Evolutionary conservation across 2,113 vertebrate species (phyloP), one percentile per base, ranked within the genome.

Genomic region (Eonycteris spelaea): DNA sequence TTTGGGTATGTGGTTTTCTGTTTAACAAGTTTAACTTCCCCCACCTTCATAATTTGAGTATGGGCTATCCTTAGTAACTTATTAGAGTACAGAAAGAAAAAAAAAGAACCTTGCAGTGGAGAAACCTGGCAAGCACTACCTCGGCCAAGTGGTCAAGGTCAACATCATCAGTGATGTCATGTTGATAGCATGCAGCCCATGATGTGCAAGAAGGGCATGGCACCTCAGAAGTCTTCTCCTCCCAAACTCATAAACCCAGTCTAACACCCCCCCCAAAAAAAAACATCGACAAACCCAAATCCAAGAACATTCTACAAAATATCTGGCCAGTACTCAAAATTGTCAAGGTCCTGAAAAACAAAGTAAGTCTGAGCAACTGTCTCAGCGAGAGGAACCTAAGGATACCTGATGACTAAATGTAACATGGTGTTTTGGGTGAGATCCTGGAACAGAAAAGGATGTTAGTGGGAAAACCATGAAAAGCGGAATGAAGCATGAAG

Each of bases 1-100:
- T 65, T n/a, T 65, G 30, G 30, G 15, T 30, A 30, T 65, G 5
- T 65, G 15, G 30, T 65, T 65, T 65, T 65, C 57, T 24, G 57
- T 59, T 59, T 59, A 59, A 59, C 1, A 26, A 18, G 45, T 19
- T 53, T 53, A 53, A 53, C 16, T 53, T 11, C 10, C 14, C 7
- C 2, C 8, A 1, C 0, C 3, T 1, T 2, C 15, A 3, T 28
- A 33, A 28, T 45, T 59, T 38, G 3, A 77, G 38, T 68, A 16
- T 63, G 24, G 45, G 22, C 22, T 85, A 5, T 65, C 55, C 43
- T 86, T 61, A 63, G 6, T 43, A 28, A 43, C 15, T 35, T 88
- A 51, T 21, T 71, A 33, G 67, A 82, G 16, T 43, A 73, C 8
- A 5, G 16, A 71, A 55, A 11, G 7, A 8, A 11, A 0, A 12